Base-by-base conservation (phyloP, 37 sponge, comb jelly and placozoan genomes). In the Halichondria panicea region DNA sequence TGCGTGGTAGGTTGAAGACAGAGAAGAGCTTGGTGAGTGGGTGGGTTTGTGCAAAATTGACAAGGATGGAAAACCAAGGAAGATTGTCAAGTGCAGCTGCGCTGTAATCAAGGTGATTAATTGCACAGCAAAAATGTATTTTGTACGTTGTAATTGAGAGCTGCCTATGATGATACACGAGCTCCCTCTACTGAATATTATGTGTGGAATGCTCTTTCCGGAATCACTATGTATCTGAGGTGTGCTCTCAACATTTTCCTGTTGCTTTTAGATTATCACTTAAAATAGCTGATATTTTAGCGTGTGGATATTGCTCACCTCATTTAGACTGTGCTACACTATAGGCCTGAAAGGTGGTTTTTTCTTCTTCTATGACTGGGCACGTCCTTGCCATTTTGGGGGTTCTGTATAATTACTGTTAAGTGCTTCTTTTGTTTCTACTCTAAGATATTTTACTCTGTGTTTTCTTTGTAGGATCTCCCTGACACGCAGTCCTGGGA, bases 11-110 rank as follows among this genome's bases (percentile, higher is more conserved):
- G 92, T 93, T 25, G 92, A 93, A 40, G 94, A 93, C 79, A 91
- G 88, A 53, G 91, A 83, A 68, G 84, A 95, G 43, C 90, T 98
- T 0, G 99, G 99, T 0, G 99, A 98, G 60, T 98, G 99, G 99
- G 91, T 91, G 19, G 99, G 99, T 3, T 87, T 98, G 28, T 98
- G 99, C 61, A 95, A 95, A 73, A 93, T 98, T 45, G 99, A 95
- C 84, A 95, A 88, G 74, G 96, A 96, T 30, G 99, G 99, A 41
- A 95, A 93, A 28, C 94, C 99, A 24, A 61, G 97, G 44, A 98
- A 98, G 71, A 86, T 98, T 19, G 99, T 98, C 50, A 89, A 93
- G 66, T 98, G 99, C 87, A 98, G 97, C 89, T 93, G 96, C 68
- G 93, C 84, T 79, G 99, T 95, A 12, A 81, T 98, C 44, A 93